phyloP scores from a whole-genome alignment of 2,797 vertebrate species.

The Microhierax caerulescens region DNA sequence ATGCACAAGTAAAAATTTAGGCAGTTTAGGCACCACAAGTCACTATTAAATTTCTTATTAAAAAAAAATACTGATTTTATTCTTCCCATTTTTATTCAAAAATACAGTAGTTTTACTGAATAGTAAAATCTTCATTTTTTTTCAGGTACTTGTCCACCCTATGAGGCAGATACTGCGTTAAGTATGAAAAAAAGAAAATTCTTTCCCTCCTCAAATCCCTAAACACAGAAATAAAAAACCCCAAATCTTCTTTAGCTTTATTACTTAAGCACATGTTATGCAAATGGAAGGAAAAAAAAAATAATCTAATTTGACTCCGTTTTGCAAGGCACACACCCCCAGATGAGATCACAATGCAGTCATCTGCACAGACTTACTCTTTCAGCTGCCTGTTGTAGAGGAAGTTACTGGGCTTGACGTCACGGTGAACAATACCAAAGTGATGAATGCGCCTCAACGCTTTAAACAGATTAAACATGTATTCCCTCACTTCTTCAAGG shows the following conservation, averaged over 20 bases:
- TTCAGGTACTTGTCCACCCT: background rate
- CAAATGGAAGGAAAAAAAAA: slow-evolving; percentile 38
- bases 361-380: slow-evolving; percentile 79
- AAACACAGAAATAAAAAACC: background rate
- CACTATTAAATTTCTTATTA: background rate
- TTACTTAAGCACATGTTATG: slow-evolving; percentile 41
- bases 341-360: slow-evolving; percentile 12
- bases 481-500: slow-evolving; percentile 91
- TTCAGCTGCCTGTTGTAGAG: slow-evolving; percentile 83
- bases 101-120: background rate
- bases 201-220: background rate
- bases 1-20: background rate
- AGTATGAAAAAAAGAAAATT: background rate
- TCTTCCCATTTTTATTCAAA: background rate
- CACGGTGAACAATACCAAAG: slow-evolving; percentile 96
- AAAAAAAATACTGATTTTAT: background rate
- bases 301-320: slow-evolving; percentile 5
- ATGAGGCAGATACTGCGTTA: background rate
- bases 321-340: slow-evolving; percentile 73
- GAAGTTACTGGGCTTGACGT: slow-evolving; percentile 90
- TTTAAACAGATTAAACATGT: slow-evolving; percentile 92
- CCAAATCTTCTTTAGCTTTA: background rate
- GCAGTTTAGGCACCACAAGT: background rate
- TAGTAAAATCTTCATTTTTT: background rate
- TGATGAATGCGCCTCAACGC: slow-evolving; percentile 92